Evolutionary conservation across 2,797 vertebrate species (phyloP), one percentile per base, ranked within the genome.

Genomic region (Mormyrus proboscirostris): DNA sequence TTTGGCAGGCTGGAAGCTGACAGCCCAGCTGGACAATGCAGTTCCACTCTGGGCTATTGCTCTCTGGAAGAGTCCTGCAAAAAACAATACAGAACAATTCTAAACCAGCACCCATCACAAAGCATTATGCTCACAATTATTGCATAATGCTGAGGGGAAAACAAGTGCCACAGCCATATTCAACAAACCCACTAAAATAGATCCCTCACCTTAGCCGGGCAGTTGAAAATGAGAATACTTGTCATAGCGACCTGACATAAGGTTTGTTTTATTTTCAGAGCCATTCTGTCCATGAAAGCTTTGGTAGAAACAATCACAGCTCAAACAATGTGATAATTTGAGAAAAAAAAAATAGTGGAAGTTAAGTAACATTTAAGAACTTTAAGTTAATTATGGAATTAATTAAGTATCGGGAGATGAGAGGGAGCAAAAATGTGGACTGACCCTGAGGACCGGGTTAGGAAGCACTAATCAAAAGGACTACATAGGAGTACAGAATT

Each of bases 11-110:
- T 99, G 98, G 89, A 99, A 99, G 91, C 98, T 99, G 90, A 99
- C 98, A 3, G 99, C 98, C 99, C 99, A 99, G 94, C 99, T 99
- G 93, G 99, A 99, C 90, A 99, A 95, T 51, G 99, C 99, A 6
- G 98, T 97, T 93, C 99, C 99, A 4, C 99, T 99, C 95, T 99
- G 98, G 93, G 98, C 98, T 90, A 99, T 99, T 91, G 99, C 99
- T 93, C 99, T 96, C 95, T 99, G 99, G 94, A 99, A 99, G 90
- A 99, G 96, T 92, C 99, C 99, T 99, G 94, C 82, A 89, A 38
- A 89, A 9, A 44, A 14, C 22, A 82, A 85, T 73, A 86, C 16
- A 89, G 59, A 57, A 65, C 53, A 85, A 14, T 44, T 47, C 88
- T 88, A 73, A 57, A 83, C 51, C 83, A 41, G 59, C 33, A 79